Conservation (phyloP, 2,797 vertebrate species). For the Tamandua tetradactyla region DNA sequence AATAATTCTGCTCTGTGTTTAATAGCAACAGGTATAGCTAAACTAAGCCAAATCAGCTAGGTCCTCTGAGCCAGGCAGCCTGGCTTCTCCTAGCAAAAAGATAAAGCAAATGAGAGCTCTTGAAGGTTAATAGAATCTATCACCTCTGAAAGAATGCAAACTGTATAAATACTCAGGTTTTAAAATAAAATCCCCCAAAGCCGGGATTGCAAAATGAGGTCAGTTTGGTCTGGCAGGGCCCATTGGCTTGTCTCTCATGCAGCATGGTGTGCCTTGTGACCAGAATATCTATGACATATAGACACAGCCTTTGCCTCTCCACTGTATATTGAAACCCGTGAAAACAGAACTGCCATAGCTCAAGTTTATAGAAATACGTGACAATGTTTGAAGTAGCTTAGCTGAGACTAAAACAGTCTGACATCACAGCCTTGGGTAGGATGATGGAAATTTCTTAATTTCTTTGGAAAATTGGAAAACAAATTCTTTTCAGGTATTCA, state of each 20-base stretch:
- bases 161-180: constrained; percentile 79
- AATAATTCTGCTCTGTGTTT: constrained; percentile 79
- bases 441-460: constrained; percentile 79
- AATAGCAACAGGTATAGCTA: constrained; percentile 79
- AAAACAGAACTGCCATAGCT: constrained; percentile 73
- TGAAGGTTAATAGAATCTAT: constrained; percentile 78
- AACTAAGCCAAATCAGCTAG: constrained; percentile 64
- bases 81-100: constrained; percentile 74
- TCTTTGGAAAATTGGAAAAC: constrained; percentile 69
- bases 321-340: constrained; percentile 57
- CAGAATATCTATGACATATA: constrained; percentile 65
- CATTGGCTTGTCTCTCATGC: neutral
- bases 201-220: constrained; percentile 33
- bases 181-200: constrained; percentile 76
- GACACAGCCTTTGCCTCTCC: constrained; percentile 23
- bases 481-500: constrained; percentile 71
- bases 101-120: constrained; percentile 71
- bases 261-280: neutral
- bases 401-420: constrained; percentile 79
- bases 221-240: constrained; percentile 21
- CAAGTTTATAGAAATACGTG: constrained; percentile 78
- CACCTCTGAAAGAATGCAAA: constrained; percentile 77
- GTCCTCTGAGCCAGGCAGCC: constrained; percentile 66
- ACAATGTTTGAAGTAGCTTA: constrained; percentile 81
- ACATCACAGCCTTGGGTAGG: constrained; percentile 67